Base-by-base conservation (phyloP, 2,797 vertebrate species). In the Neoniphon sammara region DNA sequence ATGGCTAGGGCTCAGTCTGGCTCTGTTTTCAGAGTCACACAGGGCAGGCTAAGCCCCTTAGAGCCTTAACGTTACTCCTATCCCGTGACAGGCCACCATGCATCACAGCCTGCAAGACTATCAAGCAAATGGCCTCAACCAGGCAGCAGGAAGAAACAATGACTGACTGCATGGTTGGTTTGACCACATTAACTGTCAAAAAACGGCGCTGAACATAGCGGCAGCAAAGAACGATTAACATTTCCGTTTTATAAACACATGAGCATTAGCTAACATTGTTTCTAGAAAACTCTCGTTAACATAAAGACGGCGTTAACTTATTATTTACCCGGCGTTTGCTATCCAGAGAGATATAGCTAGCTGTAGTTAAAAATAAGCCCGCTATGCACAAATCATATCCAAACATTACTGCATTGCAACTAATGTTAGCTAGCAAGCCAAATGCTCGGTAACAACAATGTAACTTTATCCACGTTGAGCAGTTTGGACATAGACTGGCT, bases 31-130 rank as follows among this genome's bases (percentile, higher is more conserved):
- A 85, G 75, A 89, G 69, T 81, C 76, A 75, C 83, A 87, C 77
- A 77, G 74, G 54, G 65, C 75, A 65, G 73, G 81, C 83, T 92
- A 93, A 92, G 87, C 90, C 86, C 90, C 80, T 90, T 82, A 89
- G 72, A 91, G 87, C 87, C 82, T 84, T 85, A 87, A 85, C 89
- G 69, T 83, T 86, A 75, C 88, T 88, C 64, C 75, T 82, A 50
- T 86, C 92, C 89, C 85, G 79, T 92, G 91, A 93, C 88, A 78
- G 73, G 78, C 81, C 71, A 66, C 54, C 56, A 27, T 46, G 73
- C 73, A 90, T 72, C 75, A 81, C 56, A 83, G 80, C 66, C 73
- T 74, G 60, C 54, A 76, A 71, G 49, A 57, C 25, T 30, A 70
- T 21, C 36, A 39, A 66, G 59, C 42, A n/a, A 59, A 73, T 2